Conservation (phyloP, 2,888 invertebrate genomes). For the Cepaea hortensis region DNA sequence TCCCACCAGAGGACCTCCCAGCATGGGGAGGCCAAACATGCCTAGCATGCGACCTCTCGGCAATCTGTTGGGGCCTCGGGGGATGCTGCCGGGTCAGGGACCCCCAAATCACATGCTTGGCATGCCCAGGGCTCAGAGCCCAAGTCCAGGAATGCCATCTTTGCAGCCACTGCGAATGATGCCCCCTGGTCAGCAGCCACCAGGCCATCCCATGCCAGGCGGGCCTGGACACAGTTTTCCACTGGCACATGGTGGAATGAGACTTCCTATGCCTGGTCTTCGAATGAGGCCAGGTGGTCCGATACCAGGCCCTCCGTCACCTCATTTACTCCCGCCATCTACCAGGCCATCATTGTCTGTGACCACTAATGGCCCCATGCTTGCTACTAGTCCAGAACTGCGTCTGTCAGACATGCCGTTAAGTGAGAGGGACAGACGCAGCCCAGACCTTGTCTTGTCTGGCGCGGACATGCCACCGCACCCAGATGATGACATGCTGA, state of each 20-base stretch:
- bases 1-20: neutral
- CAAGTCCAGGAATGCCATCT: constrained; percentile 31
- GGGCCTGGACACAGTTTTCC: constrained; percentile 42
- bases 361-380: constrained; percentile 33
- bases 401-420: neutral
- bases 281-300: constrained; percentile 42
- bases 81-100: constrained; percentile 30
- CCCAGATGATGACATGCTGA: constrained; percentile 29
- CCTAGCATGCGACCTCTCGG: neutral
- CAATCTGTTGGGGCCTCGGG: constrained; percentile 34
- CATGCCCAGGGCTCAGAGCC: constrained; percentile 18
- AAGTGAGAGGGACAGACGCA: constrained; percentile 18
- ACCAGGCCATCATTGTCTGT: constrained; percentile 21
- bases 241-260: constrained; percentile 40
- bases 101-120: constrained; percentile 34
- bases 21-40: constrained; percentile 34
- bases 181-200: constrained; percentile 24
- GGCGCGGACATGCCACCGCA: constrained; percentile 14
- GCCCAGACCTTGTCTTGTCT: constrained; percentile 25
- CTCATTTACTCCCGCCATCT: constrained; percentile 33
- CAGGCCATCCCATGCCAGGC: constrained; percentile 10
- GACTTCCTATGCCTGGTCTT: constrained; percentile 36
- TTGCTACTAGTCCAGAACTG: constrained; percentile 28
- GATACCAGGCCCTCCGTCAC: constrained; percentile 20
- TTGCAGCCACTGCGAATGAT: constrained; percentile 45